Base-by-base conservation (phyloP, 2,113 vertebrate genomes). In the Narcine bancroftii region DNA sequence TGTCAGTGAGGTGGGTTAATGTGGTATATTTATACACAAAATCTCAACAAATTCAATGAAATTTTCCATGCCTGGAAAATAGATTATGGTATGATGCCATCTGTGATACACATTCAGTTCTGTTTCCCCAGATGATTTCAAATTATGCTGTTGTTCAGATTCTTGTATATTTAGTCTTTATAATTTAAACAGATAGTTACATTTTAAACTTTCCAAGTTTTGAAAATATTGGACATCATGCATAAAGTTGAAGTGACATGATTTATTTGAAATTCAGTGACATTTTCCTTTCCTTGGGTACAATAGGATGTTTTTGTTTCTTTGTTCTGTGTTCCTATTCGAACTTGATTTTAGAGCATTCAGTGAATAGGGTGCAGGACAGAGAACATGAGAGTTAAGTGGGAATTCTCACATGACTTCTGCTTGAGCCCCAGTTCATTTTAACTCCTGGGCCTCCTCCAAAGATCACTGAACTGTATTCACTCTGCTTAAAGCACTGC, bases 221-320 rank as follows among this genome's bases (percentile, higher is more conserved):
- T 87, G 53, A 42, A 36, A 89, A 89, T 65, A 42, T 36, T 66
- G 60, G 19, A 89, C 60, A 7, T 36, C n/a, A 19, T 26, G 60
- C 60, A 42, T 50, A 24, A 1, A 24, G n/a, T 89, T 89, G 85
- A 89, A 89, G 39, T 66, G 9, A 66, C 21, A n/a, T 89, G 85
- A 89, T 65, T 39, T 89, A 89, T 89, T 89, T 89, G 60, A 89
- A 89, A 66, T 56, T 9, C 36, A 89, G 85, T 65, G 36, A 89
- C 56, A 89, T 66, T 65, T 66, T 89, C 60, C 65, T 39, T 89
- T 19, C 19, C 60, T 66, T 24, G 56, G 65, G 56, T 89, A 39
- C 36, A n/a, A 66, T 19, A 10, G 36, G 65, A 42, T 29, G 26
- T 87, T 66, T 26, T 33, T 5, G 0, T 10, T 79, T 56, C 85